phyloP scores from a whole-genome alignment of 1,140 invertebrate species.

The Myzus persicae region DNA sequence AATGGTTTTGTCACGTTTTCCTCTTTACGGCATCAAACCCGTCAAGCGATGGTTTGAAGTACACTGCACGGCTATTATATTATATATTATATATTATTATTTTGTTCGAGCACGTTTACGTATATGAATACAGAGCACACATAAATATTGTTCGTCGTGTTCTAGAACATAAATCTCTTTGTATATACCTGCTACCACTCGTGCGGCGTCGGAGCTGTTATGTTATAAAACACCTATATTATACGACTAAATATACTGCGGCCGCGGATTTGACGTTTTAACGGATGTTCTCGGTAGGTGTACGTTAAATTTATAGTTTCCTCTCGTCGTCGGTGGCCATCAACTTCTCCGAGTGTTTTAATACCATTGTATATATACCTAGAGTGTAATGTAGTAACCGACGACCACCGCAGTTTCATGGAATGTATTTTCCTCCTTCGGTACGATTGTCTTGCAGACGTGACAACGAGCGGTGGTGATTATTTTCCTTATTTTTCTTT shows the following conservation, averaged over 20 bases:
- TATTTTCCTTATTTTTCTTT: neutral
- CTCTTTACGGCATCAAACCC: neutral
- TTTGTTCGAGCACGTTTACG: neutral
- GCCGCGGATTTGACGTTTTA: neutral
- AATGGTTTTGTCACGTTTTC: neutral
- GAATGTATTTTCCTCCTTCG: too few relatives aligned
- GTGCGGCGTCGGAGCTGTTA: neutral
- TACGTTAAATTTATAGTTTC: slow-evolving; percentile 29
- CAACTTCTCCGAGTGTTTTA: neutral
- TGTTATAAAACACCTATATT: slow-evolving; percentile 18
- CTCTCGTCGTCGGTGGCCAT: neutral
- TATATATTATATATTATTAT: neutral
- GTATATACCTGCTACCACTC: neutral
- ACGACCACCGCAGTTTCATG: neutral
- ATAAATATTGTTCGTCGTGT: slow-evolving; percentile 11
- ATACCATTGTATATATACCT: neutral
- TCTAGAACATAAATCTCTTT: slow-evolving; percentile 7
- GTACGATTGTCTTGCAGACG: neutral
- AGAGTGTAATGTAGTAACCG: neutral
- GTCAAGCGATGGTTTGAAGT: neutral
- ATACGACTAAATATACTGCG: slow-evolving; percentile 7
- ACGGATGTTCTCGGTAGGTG: slow-evolving; percentile 15
- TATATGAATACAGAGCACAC: neutral
- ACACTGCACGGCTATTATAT: neutral
- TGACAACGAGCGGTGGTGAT: neutral